Evolutionary conservation across 2,113 vertebrate genomes (phyloP).

Genomic region (Forbesichthys papilliferus): DNA sequence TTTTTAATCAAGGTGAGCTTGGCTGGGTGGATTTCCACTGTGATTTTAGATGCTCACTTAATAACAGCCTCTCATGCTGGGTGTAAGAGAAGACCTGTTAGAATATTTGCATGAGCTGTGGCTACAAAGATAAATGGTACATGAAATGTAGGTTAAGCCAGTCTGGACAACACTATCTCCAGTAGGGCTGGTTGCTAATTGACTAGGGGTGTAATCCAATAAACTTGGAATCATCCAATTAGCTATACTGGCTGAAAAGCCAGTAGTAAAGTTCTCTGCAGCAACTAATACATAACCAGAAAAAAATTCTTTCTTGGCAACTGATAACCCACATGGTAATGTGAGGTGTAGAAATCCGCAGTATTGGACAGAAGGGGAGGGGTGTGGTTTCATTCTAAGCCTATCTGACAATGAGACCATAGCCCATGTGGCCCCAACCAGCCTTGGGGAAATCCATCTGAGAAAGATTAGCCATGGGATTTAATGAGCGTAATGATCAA

Average conservation of each 20-base stretch:
- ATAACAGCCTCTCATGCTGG: slow-evolving; percentile 65
- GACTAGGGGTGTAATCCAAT: slow-evolving; percentile 42
- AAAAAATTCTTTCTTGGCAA: slow-evolving; percentile 45
- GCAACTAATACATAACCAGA: slow-evolving; percentile 33
- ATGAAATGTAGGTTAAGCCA: slow-evolving; percentile 51
- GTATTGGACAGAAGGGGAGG: slow-evolving; percentile 55
- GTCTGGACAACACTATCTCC: slow-evolving; percentile 30
- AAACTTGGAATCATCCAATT: slow-evolving; percentile 14
- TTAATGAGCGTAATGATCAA: slow-evolving; percentile 75
- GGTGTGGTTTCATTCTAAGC: slow-evolving; percentile 66
- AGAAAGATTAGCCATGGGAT: slow-evolving; percentile 75
- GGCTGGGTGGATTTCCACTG: slow-evolving; percentile 67
- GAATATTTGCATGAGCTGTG: slow-evolving; percentile 71
- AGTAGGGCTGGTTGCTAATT: slow-evolving; percentile 42
- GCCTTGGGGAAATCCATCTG: slow-evolving; percentile 72
- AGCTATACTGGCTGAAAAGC: slow-evolving; percentile 19
- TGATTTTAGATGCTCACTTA: slow-evolving; percentile 70
- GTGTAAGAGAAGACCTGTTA: slow-evolving; percentile 54
- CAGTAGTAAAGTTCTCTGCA: not conserved
- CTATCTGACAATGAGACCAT: slow-evolving; percentile 72
- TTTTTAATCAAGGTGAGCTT: slow-evolving; percentile 77
- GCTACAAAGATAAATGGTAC: slow-evolving; percentile 54
- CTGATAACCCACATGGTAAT: slow-evolving; percentile 54
- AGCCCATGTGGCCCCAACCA: slow-evolving; percentile 62
- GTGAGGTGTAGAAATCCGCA: slow-evolving; percentile 45